Conservation (phyloP, 2,888 invertebrate species). For the Lochmaea capreae region DNA sequence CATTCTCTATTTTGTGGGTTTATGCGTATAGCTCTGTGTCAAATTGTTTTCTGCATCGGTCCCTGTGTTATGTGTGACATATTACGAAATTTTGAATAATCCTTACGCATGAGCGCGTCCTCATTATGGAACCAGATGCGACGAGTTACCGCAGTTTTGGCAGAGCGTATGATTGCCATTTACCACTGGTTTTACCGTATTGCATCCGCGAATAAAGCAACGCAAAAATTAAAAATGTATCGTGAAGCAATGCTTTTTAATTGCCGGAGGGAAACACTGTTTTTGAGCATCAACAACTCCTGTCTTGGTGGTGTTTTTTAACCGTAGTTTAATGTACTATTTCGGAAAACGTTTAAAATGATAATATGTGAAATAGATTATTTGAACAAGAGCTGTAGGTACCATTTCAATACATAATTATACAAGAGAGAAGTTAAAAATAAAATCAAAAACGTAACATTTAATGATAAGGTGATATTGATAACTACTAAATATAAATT, state of each 20-base stretch:
- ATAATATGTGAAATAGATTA: too few relatives aligned
- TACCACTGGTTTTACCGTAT: background rate
- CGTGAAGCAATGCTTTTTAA: too few relatives aligned
- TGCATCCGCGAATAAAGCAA: background rate
- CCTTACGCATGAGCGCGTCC: constrained; percentile 52
- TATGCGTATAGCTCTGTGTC: constrained; percentile 38
- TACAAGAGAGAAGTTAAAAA: too few relatives aligned
- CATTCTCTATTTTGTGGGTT: constrained; percentile 13
- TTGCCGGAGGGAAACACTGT: background rate
- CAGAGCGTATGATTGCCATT: background rate
- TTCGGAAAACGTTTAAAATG: too few relatives aligned
- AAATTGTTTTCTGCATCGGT: constrained; percentile 52
- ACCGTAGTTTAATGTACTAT: too few relatives aligned
- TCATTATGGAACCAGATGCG: constrained; percentile 42
- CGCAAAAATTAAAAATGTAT: background rate
- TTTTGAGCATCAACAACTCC: background rate
- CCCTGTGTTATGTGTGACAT: constrained; percentile 49
- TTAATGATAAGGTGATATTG: too few relatives aligned
- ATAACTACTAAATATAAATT: too few relatives aligned
- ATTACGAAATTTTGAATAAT: constrained; percentile 58
- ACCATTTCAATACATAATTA: too few relatives aligned
- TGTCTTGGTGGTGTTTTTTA: background rate
- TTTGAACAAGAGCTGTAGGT: too few relatives aligned
- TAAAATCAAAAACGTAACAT: too few relatives aligned
- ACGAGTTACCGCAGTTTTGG: constrained; percentile 7